Evolutionary conservation across 2,797 vertebrate species (phyloP), one percentile per base, ranked within the genome.

Genomic region (Emydoidea blandingii): DNA sequence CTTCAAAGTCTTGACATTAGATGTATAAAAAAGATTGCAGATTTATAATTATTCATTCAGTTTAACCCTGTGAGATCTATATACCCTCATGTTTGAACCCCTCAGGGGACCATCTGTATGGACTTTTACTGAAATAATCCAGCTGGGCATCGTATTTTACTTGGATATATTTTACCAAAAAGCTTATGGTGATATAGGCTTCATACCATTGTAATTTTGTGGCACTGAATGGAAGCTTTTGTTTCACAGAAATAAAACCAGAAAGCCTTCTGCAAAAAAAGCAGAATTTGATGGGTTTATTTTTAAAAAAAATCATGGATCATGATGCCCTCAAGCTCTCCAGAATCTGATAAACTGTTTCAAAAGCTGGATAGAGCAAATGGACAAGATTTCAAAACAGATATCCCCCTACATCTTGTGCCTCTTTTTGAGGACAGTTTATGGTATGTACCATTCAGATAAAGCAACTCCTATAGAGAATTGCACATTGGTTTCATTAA

Each of bases 131-230:
- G n/a, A 37, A 81, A 85, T 83, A 92, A 88, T 5, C 2, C 10
- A 72, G 0, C 34, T 85, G 16, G 7, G 68, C 10, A 74, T 44
- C 1, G 15, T 31, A 37, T 0, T 2, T 53, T 1, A 44, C 49
- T 6, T 0, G n/a, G 29, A 2, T 3, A 16, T 49, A 76, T 29
- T 23, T 3, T 53, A 83, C 52, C 79, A 29, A 41, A 37, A 72
- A 8, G 11, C 14, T 15, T 62, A 34, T 8, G 15, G 29, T 62
- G 59, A 62, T 34, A 16, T 62, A 34, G 59, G 31, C 15, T 62
- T 31, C 65, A 72, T 16, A 31, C 57, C 57, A 15, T 14, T 4
- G 31, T 34, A 34, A 62, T 34, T 31, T 34, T 62, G 12, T 3
- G 16, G 19, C n/a, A 25, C 19, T 72, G 37, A 25, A 72, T 72